Evolutionary conservation across 2,888 invertebrate genomes (phyloP).

Genomic region (Cheilosia vernalis): DNA sequence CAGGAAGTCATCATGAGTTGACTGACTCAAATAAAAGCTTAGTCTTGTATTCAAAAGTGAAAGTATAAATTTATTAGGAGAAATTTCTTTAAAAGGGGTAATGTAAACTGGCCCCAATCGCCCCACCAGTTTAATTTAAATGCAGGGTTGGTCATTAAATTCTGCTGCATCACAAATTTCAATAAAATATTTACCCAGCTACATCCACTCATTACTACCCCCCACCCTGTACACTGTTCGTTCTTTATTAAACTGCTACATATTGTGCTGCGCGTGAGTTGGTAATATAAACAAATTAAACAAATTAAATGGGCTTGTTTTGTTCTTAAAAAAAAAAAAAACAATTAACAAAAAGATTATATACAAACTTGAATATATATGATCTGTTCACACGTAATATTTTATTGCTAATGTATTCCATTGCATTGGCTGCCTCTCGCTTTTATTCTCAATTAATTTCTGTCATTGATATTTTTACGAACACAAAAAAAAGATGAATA

Average conservation of each 20-base stretch:
- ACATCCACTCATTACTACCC: neutral
- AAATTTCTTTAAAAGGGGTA: too few relatives aligned
- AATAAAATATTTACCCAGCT: neutral
- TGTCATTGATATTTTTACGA: conserved; percentile 39
- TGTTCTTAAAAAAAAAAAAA: neutral
- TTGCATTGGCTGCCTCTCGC: neutral
- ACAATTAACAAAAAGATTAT: conserved; percentile 28
- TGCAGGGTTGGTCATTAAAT: too few relatives aligned
- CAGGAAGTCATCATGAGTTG: too few relatives aligned
- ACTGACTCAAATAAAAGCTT: too few relatives aligned
- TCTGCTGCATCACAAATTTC: neutral
- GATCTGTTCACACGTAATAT: neutral
- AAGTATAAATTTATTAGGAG: too few relatives aligned
- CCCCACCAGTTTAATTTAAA: too few relatives aligned
- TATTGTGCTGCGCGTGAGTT: conserved; percentile 35
- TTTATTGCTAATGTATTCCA: conserved; percentile 5
- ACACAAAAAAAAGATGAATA: conserved; percentile 23
- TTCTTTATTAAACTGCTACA: conserved; percentile 41
- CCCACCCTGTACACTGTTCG: conserved; percentile 9
- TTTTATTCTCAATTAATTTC: conserved; percentile 15
- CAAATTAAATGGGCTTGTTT: conserved; percentile 19
- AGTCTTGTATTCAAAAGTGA: too few relatives aligned
- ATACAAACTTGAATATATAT: conserved; percentile 53
- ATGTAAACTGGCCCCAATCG: too few relatives aligned
- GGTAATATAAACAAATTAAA: conserved; percentile 25